These are phyloP conservation scores for Amphimallon solstitiale DNA, from an alignment of 2,888 invertebrate species.

Conservation along the genomic window DNA sequence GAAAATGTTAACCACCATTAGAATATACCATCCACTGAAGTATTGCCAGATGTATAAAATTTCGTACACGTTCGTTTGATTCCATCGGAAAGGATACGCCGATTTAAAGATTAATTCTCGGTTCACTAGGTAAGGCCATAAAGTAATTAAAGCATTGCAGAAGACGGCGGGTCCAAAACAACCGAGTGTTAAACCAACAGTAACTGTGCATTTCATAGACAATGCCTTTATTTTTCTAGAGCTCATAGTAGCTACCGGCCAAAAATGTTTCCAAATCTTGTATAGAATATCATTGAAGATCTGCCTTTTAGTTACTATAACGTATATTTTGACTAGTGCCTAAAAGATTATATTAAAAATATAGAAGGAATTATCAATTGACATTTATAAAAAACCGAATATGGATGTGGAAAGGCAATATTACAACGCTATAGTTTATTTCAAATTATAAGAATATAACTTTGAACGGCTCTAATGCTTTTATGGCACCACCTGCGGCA, in stretches of 20 bases:
- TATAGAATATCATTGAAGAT: constrained; percentile 30
- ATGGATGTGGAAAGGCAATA: no score
- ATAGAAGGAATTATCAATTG: no score
- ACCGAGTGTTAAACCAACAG: constrained; percentile 5
- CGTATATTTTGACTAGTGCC: constrained; percentile 32
- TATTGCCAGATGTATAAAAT: constrained; percentile 41
- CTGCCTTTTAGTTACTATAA: constrained; percentile 17
- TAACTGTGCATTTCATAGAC: not conserved
- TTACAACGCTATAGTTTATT: no score
- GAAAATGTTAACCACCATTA: constrained; percentile 27
- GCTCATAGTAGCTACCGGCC: constrained; percentile 26
- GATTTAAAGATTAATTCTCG: constrained; percentile 34
- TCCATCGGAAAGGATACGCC: constrained; percentile 41
- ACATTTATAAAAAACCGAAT: no score
- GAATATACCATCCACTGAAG: constrained; percentile 35
- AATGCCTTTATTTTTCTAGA: not conserved
- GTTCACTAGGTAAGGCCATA: constrained; percentile 4
- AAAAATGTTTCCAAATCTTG: constrained; percentile 35
- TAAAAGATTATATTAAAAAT: constrained; percentile 11
- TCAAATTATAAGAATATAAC: no score
- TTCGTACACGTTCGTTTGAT: constrained; percentile 41
- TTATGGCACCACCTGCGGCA: no score
- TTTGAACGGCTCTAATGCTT: no score
- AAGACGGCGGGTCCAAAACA: constrained; percentile 20
- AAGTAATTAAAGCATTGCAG: constrained; percentile 16